These are phyloP conservation scores for Fundulus diaphanus DNA, from an alignment of 2,797 vertebrate species.

Conservation along the genomic window DNA sequence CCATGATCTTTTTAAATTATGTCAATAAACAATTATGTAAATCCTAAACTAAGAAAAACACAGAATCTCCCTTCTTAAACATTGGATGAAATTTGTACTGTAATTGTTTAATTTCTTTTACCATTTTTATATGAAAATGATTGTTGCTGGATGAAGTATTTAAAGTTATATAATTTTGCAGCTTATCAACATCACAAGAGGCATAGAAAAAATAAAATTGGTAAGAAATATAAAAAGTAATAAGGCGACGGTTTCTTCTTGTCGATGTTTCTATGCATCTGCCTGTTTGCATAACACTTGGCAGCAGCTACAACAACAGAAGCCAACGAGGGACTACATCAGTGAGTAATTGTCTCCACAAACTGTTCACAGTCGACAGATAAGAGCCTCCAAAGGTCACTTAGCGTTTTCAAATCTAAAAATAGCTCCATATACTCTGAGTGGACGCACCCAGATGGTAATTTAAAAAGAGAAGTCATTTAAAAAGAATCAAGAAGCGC, in stretches of 20 bases:
- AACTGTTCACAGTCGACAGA: slow-evolving; percentile 37
- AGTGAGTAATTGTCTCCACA: slow-evolving; percentile 61
- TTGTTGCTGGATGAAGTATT: background rate
- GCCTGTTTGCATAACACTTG: slow-evolving; percentile 61
- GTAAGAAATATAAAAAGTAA: background rate
- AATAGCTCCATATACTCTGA: slow-evolving; percentile 44
- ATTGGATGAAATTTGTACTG: background rate
- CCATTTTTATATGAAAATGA: background rate
- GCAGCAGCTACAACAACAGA: slow-evolving; percentile 51
- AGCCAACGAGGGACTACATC: slow-evolving; percentile 59
- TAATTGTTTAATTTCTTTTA: background rate
- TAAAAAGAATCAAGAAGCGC: slow-evolving; percentile 41
- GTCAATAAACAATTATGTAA: background rate
- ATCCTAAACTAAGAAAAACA: background rate
- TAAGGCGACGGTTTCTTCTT: slow-evolving; percentile 14
- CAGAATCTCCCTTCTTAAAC: background rate
- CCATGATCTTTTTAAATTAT: background rate
- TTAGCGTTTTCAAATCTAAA: slow-evolving; percentile 47
- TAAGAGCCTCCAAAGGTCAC: slow-evolving; percentile 54
- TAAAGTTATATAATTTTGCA: background rate
- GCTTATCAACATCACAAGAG: background rate
- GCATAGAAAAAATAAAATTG: background rate
- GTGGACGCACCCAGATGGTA: slow-evolving; percentile 33
- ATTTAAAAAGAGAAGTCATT: slow-evolving; percentile 24
- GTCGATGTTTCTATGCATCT: slow-evolving; percentile 26